Evolutionary conservation across 2,888 invertebrate species (phyloP).

Genomic region (Mesorhabditis belari): DNA sequence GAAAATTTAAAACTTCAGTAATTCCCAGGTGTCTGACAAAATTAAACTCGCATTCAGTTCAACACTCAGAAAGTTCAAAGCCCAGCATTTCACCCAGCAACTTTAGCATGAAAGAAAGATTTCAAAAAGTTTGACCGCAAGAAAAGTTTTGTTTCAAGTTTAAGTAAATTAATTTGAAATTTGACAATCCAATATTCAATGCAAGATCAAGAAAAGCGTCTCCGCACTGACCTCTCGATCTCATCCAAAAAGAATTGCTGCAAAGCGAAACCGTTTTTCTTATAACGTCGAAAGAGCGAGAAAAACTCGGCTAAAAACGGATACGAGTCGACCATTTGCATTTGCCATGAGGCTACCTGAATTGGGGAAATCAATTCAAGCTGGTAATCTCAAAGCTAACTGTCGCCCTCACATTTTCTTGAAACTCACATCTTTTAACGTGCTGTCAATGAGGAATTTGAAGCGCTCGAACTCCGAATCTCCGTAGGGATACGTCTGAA

Average conservation of each 20-base stretch:
- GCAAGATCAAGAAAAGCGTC: too few species aligned
- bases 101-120: too few species aligned
- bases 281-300: constrained; percentile 30
- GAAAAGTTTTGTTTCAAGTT: too few species aligned
- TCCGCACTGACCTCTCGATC: constrained; percentile 21
- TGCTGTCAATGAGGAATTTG: constrained; percentile 33
- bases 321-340: constrained; percentile 40
- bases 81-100: too few species aligned
- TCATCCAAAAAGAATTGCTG: constrained; percentile 39
- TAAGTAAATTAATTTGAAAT: too few species aligned
- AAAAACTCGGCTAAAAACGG: constrained; percentile 31
- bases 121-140: background rate
- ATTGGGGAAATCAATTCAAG: too few species aligned
- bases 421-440: constrained; percentile 23
- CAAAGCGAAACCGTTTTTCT: constrained; percentile 37
- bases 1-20: too few species aligned
- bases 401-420: background rate
- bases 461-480: constrained; percentile 37
- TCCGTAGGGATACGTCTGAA: constrained; percentile 21
- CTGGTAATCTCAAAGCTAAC: too few species aligned
- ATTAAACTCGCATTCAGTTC: too few species aligned
- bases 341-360: constrained; percentile 24
- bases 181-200: too few species aligned
- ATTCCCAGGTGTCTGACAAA: too few species aligned
- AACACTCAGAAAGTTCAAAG: too few species aligned